Base-by-base conservation (phyloP, 2,888 invertebrate species). In the Erebia aethiops region DNA sequence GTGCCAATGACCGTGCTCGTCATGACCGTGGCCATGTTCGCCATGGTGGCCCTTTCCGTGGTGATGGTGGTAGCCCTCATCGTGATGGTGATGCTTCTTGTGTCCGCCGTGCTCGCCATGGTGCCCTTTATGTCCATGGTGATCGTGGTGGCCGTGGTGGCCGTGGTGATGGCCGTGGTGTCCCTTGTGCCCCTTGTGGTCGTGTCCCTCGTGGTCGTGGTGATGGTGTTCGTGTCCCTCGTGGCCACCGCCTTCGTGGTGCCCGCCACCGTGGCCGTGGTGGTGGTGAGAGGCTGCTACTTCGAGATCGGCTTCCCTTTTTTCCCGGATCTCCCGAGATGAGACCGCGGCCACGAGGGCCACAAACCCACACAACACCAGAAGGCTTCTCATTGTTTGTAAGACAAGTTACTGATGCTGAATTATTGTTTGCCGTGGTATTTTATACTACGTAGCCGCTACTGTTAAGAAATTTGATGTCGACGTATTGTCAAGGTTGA, bases 1-100 rank as follows among this genome's bases (percentile, higher is more conserved):
- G 79, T 96, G 96, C 90, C 95, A 97, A 79, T 95, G 95, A 13
- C 97, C 97, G 76, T 92, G 91, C 77, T 92, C 93, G 41, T 94
- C 92, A 73, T 90, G 90, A 1, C 90, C 89, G 73, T 90, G 89
- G 0, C 95, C 95, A 77, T 95, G 95, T 70, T 95, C 95, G 14
- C 95, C 95, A 79, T 95, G 95, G 73, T 95, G 94, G 0, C 95
- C 95, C 76, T 95, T 94, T 77, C 95, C 94, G 74, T 95, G 94
- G 76, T 95, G 94, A 61, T 94, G 92, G 77, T 95, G 94, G 85
- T 95, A 94, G 7, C 95, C 95, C 8, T 95, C 95, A 71, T 95
- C 94, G 81, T 95, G 95, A 78, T 95, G 94, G 77, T 95, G 95
- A 57, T 94, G 92, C 76, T 95, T 94, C 83, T 95, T 95, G 84